Evolutionary conservation across 2,888 invertebrate genomes (phyloP), one percentile per base, ranked within the genome.

Genomic region (Chrysolina haemoptera): DNA sequence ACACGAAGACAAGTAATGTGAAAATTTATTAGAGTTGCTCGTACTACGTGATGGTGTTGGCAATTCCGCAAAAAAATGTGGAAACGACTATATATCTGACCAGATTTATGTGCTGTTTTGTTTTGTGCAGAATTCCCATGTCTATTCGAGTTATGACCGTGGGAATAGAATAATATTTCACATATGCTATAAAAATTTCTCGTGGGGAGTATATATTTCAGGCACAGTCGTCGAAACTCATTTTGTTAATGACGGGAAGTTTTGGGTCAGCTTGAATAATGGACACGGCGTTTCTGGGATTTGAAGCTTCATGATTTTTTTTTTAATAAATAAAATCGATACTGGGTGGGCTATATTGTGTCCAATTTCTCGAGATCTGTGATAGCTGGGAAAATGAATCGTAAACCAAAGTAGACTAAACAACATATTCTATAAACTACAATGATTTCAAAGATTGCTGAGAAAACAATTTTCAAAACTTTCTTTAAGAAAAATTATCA

Each of bases 21-120:
- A 84, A 85, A 86, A 86, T 85, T 85, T 86, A 86, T 86, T 85
- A 85, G 85, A 85, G 84, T 79, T 83, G 81, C 79, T 79, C 77
- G 77, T 69, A 76, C 79, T 81, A 85, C 86, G 86, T 85, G 85
- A 83, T 82, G 78, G 80, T 83, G 79, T 83, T 86, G 75, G 79
- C 78, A 82, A 85, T 83, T 82, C 78, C 71, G 78, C 77, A 77
- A 76, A 79, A 81, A 81, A 80, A 80, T 27, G 80, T 74, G 9
- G 53, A 4, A 40, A 66, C 63, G 20, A 75, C 76, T 76, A 80
- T 81, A 79, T 75, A 80, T 82, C 81, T 79, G 67, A 77, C 71
- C 75, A 80, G 80, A 82, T 82, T 83, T 82, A 81, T 79, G 66
- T 22, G 70, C 48, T 66, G 46, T 41, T 70, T 62, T 70, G 65